These are phyloP conservation scores for Piaya cayana DNA, from an alignment of 2,113 vertebrate species.

Conservation along the genomic window DNA sequence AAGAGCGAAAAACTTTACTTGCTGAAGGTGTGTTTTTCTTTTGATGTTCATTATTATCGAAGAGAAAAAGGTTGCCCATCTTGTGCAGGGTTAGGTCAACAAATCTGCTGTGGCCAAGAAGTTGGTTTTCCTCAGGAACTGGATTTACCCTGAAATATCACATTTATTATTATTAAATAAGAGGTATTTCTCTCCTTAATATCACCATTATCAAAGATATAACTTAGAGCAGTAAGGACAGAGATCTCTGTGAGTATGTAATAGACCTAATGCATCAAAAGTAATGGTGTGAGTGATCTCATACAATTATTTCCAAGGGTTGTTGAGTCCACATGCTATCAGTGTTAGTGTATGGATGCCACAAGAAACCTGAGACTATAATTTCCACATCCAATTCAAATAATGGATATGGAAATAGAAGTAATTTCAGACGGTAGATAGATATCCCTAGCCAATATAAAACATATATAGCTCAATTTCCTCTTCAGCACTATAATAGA, in stretches of 20 bases:
- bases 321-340: conserved; percentile 24
- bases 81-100: conserved; percentile 11
- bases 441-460: conserved; percentile 66
- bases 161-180: conserved; percentile 52
- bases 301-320: conserved; percentile 45
- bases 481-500: conserved; percentile 1
- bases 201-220: conserved; percentile 13
- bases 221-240: conserved; percentile 6
- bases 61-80: not conserved
- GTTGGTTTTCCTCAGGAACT: conserved; percentile 13
- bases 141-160: conserved; percentile 36
- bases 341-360: conserved; percentile 44
- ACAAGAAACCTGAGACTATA: conserved; percentile 49
- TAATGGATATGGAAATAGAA: conserved; percentile 62
- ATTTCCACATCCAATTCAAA: conserved; percentile 51
- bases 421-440: conserved; percentile 45
- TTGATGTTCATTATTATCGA: not conserved
- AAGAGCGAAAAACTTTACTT: not conserved
- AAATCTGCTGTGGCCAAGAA: conserved; percentile 6
- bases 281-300: conserved; percentile 54
- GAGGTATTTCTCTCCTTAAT: conserved; percentile 15
- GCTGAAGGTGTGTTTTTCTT: not conserved
- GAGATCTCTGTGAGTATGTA: conserved; percentile 34
- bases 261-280: conserved; percentile 57
- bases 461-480: conserved; percentile 42